phyloP scores from a whole-genome alignment of 2,888 invertebrate species.

The Pimpla rufipes region DNA sequence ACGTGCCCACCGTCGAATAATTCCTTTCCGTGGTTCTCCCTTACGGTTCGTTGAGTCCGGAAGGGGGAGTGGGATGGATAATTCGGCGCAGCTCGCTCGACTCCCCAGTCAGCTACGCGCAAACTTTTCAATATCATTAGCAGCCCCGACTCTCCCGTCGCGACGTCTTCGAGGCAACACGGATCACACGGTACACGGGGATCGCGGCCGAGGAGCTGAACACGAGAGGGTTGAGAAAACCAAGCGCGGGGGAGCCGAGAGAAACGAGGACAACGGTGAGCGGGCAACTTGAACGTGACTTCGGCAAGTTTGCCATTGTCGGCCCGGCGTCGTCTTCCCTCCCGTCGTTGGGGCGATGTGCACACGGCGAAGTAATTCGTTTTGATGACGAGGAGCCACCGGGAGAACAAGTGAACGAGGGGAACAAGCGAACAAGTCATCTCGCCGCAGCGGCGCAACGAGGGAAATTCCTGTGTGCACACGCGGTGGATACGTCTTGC shows the following conservation, averaged over 20 bases:
- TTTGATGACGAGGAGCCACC: conserved; percentile 44
- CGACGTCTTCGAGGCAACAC: conserved; percentile 35
- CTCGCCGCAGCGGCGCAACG: neutral
- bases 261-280: conserved; percentile 42
- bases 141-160: conserved; percentile 18
- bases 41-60: conserved; percentile 45
- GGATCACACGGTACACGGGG: conserved; percentile 32
- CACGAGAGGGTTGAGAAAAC: conserved; percentile 21
- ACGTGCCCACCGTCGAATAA: conserved; percentile 50
- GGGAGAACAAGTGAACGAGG: conserved; percentile 32
- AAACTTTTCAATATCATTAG: conserved; percentile 66
- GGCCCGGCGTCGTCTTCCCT: conserved; percentile 33
- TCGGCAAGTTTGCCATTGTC: conserved; percentile 55
- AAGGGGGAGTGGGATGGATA: too few species aligned
- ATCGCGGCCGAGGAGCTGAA: conserved; percentile 23
- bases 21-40: conserved; percentile 40
- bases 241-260: neutral
- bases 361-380: conserved; percentile 47
- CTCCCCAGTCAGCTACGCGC: conserved; percentile 23
- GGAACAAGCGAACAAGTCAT: conserved; percentile 7
- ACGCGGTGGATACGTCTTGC: neutral
- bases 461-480: neutral
- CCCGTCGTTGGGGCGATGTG: conserved; percentile 27
- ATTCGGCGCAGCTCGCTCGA: conserved; percentile 44
- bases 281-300: conserved; percentile 53